A percentile compares a stretch with the other conserved stretches of the same genome.
Conservation (phyloP, 2,113 vertebrate genomes). For the Pseudorhombus dupliciocellatus region DNA sequence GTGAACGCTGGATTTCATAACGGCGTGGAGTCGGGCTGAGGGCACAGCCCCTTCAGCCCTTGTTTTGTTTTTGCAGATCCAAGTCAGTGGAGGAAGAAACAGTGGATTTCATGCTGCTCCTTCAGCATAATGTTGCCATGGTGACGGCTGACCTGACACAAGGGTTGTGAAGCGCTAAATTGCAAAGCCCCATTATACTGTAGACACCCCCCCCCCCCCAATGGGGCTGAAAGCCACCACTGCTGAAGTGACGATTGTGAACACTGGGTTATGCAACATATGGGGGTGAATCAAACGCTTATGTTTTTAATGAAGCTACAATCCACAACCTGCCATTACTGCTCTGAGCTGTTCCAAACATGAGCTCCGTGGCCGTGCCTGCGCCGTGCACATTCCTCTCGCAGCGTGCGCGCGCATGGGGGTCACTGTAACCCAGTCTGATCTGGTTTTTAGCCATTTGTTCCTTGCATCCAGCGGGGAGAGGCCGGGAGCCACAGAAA, state of each 20-base stretch:
- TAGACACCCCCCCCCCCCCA: slow-evolving; percentile 31
- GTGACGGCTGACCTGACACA: slow-evolving; percentile 65
- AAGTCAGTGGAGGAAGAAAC: slow-evolving; percentile 40
- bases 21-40: background rate
- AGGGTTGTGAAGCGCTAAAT: slow-evolving; percentile 52
- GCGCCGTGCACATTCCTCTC: slow-evolving; percentile 2
- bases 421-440: slow-evolving; percentile 48
- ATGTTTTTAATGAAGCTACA: slow-evolving; percentile 1
- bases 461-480: slow-evolving; percentile 3
- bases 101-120: slow-evolving; percentile 54
- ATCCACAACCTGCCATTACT: slow-evolving; percentile 20
- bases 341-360: slow-evolving; percentile 19
- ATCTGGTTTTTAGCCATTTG: slow-evolving; percentile 60
- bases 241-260: background rate
- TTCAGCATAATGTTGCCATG: slow-evolving; percentile 76
- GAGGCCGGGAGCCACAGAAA: background rate
- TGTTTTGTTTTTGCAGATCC: slow-evolving; percentile 9
- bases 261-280: background rate
- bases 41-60: background rate
- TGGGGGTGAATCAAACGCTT: background rate
- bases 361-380: slow-evolving; percentile 25
- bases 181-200: slow-evolving; percentile 49
- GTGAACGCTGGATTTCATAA: background rate
- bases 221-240: slow-evolving; percentile 26
- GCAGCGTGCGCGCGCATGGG: background rate